phyloP scores from a whole-genome alignment of 2,888 invertebrate species.

The Iselma pallidipennis region DNA sequence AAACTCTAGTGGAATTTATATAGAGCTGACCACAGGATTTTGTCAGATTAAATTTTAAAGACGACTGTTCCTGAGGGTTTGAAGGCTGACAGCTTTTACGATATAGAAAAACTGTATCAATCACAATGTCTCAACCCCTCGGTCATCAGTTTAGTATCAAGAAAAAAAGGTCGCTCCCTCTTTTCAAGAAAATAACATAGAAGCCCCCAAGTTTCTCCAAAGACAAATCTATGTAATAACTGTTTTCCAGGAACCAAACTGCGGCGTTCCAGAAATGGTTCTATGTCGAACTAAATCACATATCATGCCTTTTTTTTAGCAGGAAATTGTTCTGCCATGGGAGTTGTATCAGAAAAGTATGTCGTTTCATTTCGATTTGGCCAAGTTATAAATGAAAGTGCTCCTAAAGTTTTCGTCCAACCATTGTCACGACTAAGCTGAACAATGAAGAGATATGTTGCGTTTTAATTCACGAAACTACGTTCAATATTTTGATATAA shows the following conservation, averaged over 20 bases:
- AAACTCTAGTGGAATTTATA: neutral
- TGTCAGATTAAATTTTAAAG: neutral
- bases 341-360: neutral
- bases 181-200: neutral
- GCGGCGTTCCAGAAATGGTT: slow-evolving; percentile 34
- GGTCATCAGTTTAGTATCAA: slow-evolving; percentile 46
- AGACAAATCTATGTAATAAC: slow-evolving; percentile 51
- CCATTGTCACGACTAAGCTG: neutral
- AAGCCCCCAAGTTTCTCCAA: slow-evolving; percentile 30
- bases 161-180: slow-evolving; percentile 27
- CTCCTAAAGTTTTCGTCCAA: neutral
- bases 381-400: neutral
- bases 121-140: slow-evolving; percentile 39
- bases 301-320: slow-evolving; percentile 35
- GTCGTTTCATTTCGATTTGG: neutral
- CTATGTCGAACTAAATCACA: slow-evolving; percentile 35
- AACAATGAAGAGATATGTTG: neutral
- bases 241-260: slow-evolving; percentile 43
- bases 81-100: slow-evolving; percentile 35
- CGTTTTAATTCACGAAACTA: neutral
- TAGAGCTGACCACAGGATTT: neutral
- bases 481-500: neutral
- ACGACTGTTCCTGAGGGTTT: neutral
- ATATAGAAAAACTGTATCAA: slow-evolving; percentile 50
- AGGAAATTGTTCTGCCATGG: neutral